Evolutionary conservation across 2,888 invertebrate species (phyloP).

Genomic region (Yponomeuta malinellus): DNA sequence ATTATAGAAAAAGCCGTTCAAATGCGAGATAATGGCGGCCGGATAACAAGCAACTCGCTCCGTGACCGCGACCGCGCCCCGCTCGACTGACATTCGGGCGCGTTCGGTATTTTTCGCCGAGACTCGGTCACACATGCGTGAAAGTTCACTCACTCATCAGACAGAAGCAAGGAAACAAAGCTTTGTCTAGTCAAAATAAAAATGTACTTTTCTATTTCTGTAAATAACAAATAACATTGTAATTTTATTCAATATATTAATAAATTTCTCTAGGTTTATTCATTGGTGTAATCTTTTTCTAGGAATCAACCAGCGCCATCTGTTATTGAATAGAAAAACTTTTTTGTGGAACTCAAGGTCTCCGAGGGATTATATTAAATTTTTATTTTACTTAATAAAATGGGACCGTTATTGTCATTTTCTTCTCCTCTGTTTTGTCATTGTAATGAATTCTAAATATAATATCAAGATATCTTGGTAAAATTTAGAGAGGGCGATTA

Average conservation of each 20-base stretch:
- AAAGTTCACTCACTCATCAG: conserved; percentile 47
- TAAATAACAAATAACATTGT: not conserved
- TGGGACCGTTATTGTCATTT: no score
- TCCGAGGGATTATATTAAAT: no score
- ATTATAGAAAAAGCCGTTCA: conserved; percentile 69
- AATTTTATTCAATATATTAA: not conserved
- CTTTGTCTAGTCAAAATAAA: not conserved
- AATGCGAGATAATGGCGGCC: conserved; percentile 79
- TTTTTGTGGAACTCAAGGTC: not conserved
- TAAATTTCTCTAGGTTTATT: not conserved
- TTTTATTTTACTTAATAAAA: no score
- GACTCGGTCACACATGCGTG: conserved; percentile 72
- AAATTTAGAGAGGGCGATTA: no score
- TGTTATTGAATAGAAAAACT: conserved; percentile 6
- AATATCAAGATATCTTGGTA: no score
- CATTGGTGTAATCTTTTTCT: not conserved
- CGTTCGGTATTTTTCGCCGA: conserved; percentile 66
- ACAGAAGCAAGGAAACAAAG: conserved; percentile 25
- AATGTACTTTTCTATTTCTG: not conserved
- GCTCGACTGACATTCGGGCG: conserved; percentile 74
- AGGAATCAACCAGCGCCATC: conserved; percentile 6
- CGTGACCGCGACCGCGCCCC: conserved; percentile 78
- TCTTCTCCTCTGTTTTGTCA: no score
- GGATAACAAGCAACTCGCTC: conserved; percentile 75
- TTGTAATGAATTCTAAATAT: no score